phyloP scores from a whole-genome alignment of 2,113 vertebrate genomes.

The Gambusia holbrooki region DNA sequence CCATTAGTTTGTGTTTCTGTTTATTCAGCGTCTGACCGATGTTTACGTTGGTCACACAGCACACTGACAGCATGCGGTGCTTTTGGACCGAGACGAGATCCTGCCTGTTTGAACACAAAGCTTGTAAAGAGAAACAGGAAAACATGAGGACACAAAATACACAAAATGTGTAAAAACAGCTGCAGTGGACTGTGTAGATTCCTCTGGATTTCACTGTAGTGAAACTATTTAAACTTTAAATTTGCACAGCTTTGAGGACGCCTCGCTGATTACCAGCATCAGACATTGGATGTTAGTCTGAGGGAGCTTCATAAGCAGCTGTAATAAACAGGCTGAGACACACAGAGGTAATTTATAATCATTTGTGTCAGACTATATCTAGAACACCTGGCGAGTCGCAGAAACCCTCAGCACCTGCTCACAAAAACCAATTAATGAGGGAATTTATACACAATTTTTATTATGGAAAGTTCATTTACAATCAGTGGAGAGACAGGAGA shows the following conservation, averaged over 20 bases:
- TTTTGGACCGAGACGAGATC: not conserved
- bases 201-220: not conserved
- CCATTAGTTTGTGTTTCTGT: not conserved
- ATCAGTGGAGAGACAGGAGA: not conserved
- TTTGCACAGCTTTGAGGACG: not conserved
- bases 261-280: not conserved
- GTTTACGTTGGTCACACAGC: not conserved
- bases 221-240: not conserved
- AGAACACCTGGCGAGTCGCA: constrained; percentile 9
- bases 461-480: not conserved
- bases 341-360: constrained; percentile 9
- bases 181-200: not conserved
- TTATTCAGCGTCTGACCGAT: not conserved
- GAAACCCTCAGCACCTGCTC: constrained; percentile 30
- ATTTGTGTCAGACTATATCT: constrained; percentile 33
- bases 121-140: not conserved
- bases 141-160: not conserved
- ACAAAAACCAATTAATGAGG: constrained; percentile 10
- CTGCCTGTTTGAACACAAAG: not conserved
- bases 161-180: not conserved
- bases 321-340: not conserved
- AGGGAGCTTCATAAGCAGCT: not conserved
- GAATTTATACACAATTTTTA: not conserved
- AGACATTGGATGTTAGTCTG: not conserved
- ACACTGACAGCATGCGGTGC: not conserved